phyloP scores from a whole-genome alignment of 2,797 vertebrate genomes.

The Molossus molossus region DNA sequence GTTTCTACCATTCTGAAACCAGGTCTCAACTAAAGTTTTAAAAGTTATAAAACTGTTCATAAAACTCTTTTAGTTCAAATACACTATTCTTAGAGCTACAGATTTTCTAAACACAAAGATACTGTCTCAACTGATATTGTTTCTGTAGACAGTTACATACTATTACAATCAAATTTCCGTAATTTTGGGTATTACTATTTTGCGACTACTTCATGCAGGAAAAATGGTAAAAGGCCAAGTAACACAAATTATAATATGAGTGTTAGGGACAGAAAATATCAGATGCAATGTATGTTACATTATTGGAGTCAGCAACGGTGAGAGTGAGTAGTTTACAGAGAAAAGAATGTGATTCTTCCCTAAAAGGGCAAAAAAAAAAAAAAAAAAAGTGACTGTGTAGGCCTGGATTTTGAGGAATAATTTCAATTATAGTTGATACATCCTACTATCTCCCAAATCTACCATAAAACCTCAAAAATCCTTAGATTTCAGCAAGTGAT shows the following conservation, averaged over 20 bases:
- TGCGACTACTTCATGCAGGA: not conserved
- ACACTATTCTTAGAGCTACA: not conserved
- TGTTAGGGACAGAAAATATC: not conserved
- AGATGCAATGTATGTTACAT: not conserved
- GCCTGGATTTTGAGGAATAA: not conserved
- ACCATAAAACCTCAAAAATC: not conserved
- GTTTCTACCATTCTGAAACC: not conserved
- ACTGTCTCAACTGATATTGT: not conserved
- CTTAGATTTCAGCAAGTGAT: not conserved
- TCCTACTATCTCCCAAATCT: not conserved
- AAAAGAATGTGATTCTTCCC: not conserved
- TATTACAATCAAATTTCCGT: not conserved
- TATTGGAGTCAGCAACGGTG: not conserved
- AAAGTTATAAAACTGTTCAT: not conserved
- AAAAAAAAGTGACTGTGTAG: not conserved
- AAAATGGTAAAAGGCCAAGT: not conserved
- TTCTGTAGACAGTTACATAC: not conserved
- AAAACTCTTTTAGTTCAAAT: not conserved
- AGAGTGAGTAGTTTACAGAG: not conserved
- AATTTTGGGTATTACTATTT: not conserved
- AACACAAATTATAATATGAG: constrained; percentile 5
- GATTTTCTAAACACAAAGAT: not conserved
- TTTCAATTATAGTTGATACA: not conserved
- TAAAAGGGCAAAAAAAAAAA: not conserved
- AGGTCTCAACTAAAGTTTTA: not conserved